These are phyloP conservation scores for Sylvicapra grimmia DNA, from an alignment of 2,113 vertebrate genomes.

Conservation along the genomic window DNA sequence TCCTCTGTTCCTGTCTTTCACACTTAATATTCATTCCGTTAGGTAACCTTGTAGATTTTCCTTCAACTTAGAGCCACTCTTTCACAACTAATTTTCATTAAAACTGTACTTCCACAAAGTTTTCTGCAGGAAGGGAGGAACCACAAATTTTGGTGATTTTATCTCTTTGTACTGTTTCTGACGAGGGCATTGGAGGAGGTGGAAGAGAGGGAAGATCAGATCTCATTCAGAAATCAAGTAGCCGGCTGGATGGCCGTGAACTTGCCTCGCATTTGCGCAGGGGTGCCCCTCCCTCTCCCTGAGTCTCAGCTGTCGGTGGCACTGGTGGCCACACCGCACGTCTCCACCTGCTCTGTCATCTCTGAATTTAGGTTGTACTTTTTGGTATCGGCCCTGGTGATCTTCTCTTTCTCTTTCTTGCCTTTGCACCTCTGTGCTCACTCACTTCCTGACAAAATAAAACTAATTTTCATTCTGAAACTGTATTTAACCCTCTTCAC, in stretches of 20 bases:
- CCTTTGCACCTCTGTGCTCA: constrained; percentile 79
- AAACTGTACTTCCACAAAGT: constrained; percentile 41
- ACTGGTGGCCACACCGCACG: constrained; percentile 59
- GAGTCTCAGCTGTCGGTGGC: constrained; percentile 66
- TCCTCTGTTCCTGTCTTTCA: neutral
- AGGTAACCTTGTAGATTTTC: neutral
- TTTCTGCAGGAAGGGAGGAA: constrained; percentile 40
- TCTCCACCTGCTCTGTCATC: constrained; percentile 77
- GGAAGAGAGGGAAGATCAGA: neutral
- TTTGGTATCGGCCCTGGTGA: constrained; percentile 75
- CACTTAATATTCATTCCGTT: neutral
- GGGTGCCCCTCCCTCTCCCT: neutral
- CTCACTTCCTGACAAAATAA: constrained; percentile 84
- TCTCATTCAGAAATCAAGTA: constrained; percentile 6
- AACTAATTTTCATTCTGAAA: constrained; percentile 81
- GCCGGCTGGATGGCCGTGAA: constrained; percentile 33
- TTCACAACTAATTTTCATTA: constrained; percentile 15
- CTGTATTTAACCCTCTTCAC: constrained; percentile 77
- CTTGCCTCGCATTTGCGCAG: constrained; percentile 37
- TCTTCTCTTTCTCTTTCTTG: constrained; percentile 76
- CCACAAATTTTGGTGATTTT: neutral
- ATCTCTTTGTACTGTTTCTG: neutral
- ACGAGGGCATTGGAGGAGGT: neutral
- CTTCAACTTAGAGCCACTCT: neutral
- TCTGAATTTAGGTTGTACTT: constrained; percentile 77